phyloP scores from a whole-genome alignment of 2,113 vertebrate genomes.

The Xiphophorus maculatus region DNA sequence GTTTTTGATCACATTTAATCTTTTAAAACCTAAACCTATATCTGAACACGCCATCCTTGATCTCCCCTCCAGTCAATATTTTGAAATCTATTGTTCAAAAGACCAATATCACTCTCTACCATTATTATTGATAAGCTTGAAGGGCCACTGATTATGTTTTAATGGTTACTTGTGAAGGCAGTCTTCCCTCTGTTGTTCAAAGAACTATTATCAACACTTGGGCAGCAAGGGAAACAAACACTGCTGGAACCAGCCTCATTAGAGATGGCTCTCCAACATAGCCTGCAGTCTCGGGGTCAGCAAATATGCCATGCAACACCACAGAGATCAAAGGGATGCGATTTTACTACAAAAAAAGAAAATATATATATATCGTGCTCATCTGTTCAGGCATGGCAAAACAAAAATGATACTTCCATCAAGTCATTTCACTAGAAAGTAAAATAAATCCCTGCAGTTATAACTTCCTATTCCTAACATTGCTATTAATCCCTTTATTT shows the following conservation, averaged over 20 bases:
- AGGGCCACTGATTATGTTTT: slow-evolving; percentile 3
- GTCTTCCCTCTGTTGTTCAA: background rate
- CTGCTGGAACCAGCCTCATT: slow-evolving; percentile 8
- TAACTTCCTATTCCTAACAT: background rate
- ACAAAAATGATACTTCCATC: background rate
- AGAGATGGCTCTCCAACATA: background rate
- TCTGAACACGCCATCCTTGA: too few relatives aligned
- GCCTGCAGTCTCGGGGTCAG: background rate
- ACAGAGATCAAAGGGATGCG: background rate
- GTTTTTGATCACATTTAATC: too few relatives aligned
- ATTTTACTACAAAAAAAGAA: background rate
- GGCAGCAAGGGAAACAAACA: background rate
- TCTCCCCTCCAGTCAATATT: background rate
- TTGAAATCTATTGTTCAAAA: background rate
- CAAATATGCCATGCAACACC: background rate
- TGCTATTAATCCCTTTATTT: background rate
- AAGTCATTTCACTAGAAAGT: background rate
- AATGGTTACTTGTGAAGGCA: background rate
- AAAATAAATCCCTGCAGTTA: background rate
- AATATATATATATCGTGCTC: background rate
- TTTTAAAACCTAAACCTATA: too few relatives aligned
- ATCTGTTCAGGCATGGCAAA: background rate
- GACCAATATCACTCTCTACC: background rate
- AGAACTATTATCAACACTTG: slow-evolving; percentile 8
- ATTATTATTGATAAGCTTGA: background rate